phyloP scores from a whole-genome alignment of 2,888 invertebrate genomes.

The Junonia oenone region DNA sequence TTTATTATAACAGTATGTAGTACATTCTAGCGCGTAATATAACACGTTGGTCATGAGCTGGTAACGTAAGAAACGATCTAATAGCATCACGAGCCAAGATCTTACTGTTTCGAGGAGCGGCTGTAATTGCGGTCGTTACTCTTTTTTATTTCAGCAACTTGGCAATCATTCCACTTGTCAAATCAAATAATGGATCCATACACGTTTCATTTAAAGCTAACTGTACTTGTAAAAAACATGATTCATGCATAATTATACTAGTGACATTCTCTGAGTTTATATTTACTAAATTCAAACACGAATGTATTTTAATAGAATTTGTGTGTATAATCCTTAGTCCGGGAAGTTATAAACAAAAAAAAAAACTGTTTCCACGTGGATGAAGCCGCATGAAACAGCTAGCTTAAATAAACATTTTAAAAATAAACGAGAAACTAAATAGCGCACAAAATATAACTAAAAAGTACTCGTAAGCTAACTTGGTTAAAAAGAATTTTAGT shows the following conservation, averaged over 20 bases:
- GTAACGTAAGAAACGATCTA: conserved; percentile 5
- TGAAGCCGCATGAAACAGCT: too few species aligned
- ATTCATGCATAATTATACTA: not conserved
- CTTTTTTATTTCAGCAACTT: conserved; percentile 14
- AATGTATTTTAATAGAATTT: too few species aligned
- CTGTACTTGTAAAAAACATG: not conserved
- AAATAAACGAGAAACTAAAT: too few species aligned
- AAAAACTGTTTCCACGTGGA: too few species aligned
- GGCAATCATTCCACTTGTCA: conserved; percentile 11
- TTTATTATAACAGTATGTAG: not conserved
- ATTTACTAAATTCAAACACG: too few species aligned
- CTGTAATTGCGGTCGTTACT: conserved; percentile 12
- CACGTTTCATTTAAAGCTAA: not conserved
- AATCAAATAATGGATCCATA: conserved; percentile 6
- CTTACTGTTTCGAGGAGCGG: conserved; percentile 8
- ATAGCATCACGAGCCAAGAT: conserved; percentile 12
- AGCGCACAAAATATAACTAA: too few species aligned
- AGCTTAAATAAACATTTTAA: too few species aligned
- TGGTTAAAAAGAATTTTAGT: too few species aligned
- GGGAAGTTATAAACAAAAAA: too few species aligned
- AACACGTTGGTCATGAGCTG: not conserved
- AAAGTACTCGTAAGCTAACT: too few species aligned
- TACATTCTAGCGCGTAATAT: not conserved
- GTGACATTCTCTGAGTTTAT: not conserved
- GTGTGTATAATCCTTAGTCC: too few species aligned